phyloP scores from a whole-genome alignment of 2,797 vertebrate species.

The Menidia menidia region DNA sequence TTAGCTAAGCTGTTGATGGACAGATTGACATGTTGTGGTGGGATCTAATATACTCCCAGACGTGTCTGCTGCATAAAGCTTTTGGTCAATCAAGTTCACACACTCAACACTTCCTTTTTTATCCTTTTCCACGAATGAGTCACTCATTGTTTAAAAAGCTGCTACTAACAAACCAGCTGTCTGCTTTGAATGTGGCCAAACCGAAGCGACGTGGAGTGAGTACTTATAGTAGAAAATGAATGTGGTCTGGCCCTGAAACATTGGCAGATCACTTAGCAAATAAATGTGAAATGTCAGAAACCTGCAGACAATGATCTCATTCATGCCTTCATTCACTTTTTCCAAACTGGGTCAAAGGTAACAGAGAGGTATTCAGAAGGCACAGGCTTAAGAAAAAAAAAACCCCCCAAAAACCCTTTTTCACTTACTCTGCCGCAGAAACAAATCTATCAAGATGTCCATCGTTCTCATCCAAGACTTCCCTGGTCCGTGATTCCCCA shows the following conservation, averaged over 20 bases:
- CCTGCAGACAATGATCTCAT: not conserved
- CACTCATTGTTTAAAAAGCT: conserved; percentile 18
- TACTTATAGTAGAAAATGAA: not conserved
- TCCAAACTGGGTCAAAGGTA: not conserved
- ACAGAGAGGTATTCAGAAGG: not conserved
- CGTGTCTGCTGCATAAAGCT: conserved; percentile 39
- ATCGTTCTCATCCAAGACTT: conserved; percentile 96
- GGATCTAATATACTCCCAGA: conserved; percentile 28
- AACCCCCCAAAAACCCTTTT: not conserved
- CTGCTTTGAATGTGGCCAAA: conserved; percentile 14
- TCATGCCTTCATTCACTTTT: not conserved
- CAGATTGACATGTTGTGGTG: conserved; percentile 23
- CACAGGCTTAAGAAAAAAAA: not conserved
- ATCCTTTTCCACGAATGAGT: conserved; percentile 20
- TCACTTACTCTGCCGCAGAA: conserved; percentile 95
- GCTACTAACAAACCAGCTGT: not conserved
- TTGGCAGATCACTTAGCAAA: not conserved
- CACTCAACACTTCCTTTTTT: conserved; percentile 4
- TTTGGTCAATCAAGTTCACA: conserved; percentile 34
- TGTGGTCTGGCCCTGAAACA: not conserved
- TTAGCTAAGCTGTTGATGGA: conserved; percentile 37
- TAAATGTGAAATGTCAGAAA: conserved; percentile 27
- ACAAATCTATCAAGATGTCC: conserved; percentile 95
- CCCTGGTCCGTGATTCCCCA: conserved; percentile 95
- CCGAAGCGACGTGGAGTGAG: not conserved